Conservation (phyloP, 2,113 vertebrate species). For the Vulpes vulpes region DNA sequence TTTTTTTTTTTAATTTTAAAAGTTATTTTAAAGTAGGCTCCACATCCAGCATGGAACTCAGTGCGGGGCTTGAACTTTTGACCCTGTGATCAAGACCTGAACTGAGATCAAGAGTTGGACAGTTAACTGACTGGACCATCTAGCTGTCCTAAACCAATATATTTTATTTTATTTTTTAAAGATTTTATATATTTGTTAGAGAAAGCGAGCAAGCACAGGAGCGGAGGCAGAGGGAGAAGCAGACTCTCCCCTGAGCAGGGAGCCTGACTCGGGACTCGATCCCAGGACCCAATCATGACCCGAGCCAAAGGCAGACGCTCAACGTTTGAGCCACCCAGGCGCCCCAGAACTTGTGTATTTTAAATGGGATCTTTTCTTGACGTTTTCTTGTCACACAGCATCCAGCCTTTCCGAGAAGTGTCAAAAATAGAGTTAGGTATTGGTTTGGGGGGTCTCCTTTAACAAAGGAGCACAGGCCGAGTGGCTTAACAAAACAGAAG, state of each 20-base stretch:
- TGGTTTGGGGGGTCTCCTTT: neutral
- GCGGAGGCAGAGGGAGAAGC: no score
- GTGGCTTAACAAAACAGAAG: neutral
- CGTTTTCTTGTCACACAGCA: neutral
- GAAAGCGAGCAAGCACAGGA: no score
- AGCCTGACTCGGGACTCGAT: no score
- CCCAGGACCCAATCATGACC: no score
- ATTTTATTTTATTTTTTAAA: no score
- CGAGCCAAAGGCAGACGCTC: no score
- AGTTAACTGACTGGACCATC: no score
- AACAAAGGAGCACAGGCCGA: rapidly evolving
- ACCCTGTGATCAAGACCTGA: no score
- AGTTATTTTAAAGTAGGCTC: neutral
- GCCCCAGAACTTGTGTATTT: neutral
- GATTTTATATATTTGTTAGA: no score
- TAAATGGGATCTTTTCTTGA: neutral
- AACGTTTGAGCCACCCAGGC: neutral
- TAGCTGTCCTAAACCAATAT: no score
- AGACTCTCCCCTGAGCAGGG: no score
- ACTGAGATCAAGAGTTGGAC: neutral
- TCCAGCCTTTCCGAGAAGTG: neutral
- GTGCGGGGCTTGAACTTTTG: no score
- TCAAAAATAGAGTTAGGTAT: neutral
- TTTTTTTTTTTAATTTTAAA: neutral
- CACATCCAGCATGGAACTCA: neutral